Conservation (phyloP, 2,113 vertebrate species). For the Grallaria varia region DNA sequence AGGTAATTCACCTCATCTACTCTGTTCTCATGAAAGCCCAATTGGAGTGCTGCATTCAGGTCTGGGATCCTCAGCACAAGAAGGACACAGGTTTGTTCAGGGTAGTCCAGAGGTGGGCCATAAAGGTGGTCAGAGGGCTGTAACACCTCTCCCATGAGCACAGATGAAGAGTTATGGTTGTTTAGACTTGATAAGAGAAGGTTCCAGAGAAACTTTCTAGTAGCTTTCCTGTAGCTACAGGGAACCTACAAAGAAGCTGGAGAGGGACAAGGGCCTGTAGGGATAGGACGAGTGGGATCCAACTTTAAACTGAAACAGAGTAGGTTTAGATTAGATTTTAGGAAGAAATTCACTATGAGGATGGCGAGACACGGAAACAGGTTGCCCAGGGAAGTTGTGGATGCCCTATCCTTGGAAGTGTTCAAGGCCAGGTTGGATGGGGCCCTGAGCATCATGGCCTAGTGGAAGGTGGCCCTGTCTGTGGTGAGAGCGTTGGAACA, state of each 20-base stretch:
- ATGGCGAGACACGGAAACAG: neutral
- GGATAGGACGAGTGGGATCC: neutral
- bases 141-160: neutral
- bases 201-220: neutral
- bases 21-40: neutral
- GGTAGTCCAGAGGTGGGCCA: fast-evolving
- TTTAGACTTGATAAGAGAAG: neutral
- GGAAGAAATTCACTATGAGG: too few species aligned
- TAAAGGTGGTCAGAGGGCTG: neutral
- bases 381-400: neutral
- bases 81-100: neutral
- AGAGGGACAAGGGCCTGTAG: neutral
- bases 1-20: neutral
- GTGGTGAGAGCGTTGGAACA: neutral
- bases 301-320: neutral
- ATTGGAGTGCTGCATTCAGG: neutral
- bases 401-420: neutral
- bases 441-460: neutral
- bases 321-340: neutral
- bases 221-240: neutral
- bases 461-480: neutral
- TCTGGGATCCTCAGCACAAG: neutral
- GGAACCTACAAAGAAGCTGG: neutral
- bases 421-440: neutral
- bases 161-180: neutral